Evolutionary conservation across 2,888 invertebrate species (phyloP).

Genomic region (Eutolmus rufibarbis): DNA sequence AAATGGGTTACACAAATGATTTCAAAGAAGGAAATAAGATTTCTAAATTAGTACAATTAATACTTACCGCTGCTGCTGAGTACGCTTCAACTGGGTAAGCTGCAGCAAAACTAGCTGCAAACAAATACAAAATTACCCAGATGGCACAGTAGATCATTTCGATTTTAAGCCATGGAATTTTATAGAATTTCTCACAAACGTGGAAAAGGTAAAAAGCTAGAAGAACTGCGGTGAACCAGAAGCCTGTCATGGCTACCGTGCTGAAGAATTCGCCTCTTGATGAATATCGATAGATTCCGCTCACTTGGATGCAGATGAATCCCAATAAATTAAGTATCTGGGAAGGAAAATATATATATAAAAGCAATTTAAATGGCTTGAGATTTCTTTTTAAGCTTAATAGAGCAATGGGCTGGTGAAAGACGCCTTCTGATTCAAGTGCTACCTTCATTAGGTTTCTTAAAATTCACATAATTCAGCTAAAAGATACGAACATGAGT

Average conservation of each 20-base stretch:
- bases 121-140: constrained; percentile 78
- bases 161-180: constrained; percentile 85
- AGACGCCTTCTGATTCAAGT: too few species aligned
- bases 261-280: constrained; percentile 77
- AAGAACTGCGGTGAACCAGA: constrained; percentile 84
- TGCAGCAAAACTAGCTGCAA: constrained; percentile 76
- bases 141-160: constrained; percentile 79
- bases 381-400: neutral
- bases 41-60: neutral
- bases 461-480: neutral
- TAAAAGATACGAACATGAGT: neutral
- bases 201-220: constrained; percentile 84
- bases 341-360: constrained; percentile 51
- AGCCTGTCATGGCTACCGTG: constrained; percentile 81
- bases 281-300: constrained; percentile 62
- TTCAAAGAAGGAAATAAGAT: neutral
- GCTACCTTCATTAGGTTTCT: neutral
- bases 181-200: constrained; percentile 82
- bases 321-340: constrained; percentile 76
- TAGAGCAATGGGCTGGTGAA: too few species aligned
- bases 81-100: constrained; percentile 68
- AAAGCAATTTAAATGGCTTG: too few species aligned
- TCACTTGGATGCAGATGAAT: constrained; percentile 80
- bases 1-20: neutral
- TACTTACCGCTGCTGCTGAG: constrained; percentile 73